Evolutionary conservation across 2,888 invertebrate genomes (phyloP), one percentile per base, ranked within the genome.

Genomic region (Drosophila antonietae): DNA sequence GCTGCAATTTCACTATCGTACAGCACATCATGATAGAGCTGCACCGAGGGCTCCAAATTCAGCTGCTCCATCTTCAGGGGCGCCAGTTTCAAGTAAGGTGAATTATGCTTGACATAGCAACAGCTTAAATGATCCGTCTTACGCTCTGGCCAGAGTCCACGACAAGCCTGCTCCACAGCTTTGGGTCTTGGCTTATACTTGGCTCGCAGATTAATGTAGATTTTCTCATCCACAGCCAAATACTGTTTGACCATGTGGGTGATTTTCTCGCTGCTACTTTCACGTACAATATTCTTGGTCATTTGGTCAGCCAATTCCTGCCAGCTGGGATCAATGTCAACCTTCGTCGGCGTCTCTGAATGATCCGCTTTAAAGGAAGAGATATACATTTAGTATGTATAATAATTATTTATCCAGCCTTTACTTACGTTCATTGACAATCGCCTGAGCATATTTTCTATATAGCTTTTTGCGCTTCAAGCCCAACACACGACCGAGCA

Each of bases 41-140:
- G 12, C 15, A 83, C 66, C 23, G 39, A n/a, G 2, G 81, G 80
- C 10, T 80, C 6, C 6, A 23, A 1, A 31, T 31, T 69, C 2
- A 83, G 47, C 0, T 43, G 55, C 39, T 83, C 81, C 56, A 67
- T 8, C 47, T 83, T 83, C 1, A 83, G 20, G 3, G 82, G 83
- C 8, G 78, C 71, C 15, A 82, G 46, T n/a, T 15, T 61, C 0
- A 69, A 46, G 12, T 73, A 78, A 0, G 44, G 56, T 0, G 67
- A 64, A 8, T 35, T 43, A 1, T 69, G 28, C 2, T 7, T 41
- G 0, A 52, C 18, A 31, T 76, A 78, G 0, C 56, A 47, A 52
- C 81, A 81, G 0, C 41, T 59, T 18, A 82, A 58, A 0, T 44
- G 53, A 2, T 73, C 28, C 0, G 61, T 33, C 6, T 56, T 2